phyloP scores from a whole-genome alignment of 2,888 invertebrate species.

The Aspidiotus destructor region DNA sequence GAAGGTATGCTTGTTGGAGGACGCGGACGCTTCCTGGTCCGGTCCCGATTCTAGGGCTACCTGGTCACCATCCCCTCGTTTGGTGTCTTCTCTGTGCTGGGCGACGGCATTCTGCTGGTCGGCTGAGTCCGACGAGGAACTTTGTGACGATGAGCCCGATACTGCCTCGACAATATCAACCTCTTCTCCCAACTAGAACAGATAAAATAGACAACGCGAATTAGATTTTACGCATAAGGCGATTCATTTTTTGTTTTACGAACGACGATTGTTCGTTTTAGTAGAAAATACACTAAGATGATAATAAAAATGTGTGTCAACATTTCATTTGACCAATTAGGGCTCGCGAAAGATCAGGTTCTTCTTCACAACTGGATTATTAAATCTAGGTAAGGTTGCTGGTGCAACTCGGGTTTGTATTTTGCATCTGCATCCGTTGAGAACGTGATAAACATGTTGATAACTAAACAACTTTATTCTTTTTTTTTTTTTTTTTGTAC shows the following conservation, averaged over 20 bases:
- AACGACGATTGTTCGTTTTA: slow-evolving; percentile 5
- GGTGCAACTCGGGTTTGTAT: slow-evolving; percentile 27
- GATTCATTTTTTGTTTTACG: background rate
- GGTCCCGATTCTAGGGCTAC: slow-evolving; percentile 37
- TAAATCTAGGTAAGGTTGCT: slow-evolving; percentile 26
- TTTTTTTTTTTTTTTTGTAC: background rate
- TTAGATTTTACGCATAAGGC: background rate
- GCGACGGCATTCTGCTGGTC: slow-evolving; percentile 25
- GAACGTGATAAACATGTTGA: slow-evolving; percentile 31
- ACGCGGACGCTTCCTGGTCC: slow-evolving; percentile 36
- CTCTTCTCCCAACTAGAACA: slow-evolving; percentile 36
- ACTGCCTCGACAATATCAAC: slow-evolving; percentile 37
- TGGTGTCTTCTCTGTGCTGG: slow-evolving; percentile 42
- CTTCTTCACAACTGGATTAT: slow-evolving; percentile 32
- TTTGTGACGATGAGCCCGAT: slow-evolving; percentile 34
- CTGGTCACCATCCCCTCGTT: slow-evolving; percentile 39
- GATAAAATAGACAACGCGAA: background rate
- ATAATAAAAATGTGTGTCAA: slow-evolving; percentile 29
- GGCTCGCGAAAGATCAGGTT: slow-evolving; percentile 31
- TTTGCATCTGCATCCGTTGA: slow-evolving; percentile 17
- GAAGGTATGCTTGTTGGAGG: slow-evolving; percentile 35
- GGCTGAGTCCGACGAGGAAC: slow-evolving; percentile 23
- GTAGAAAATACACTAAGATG: background rate
- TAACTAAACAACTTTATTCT: slow-evolving; percentile 29
- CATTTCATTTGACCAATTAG: slow-evolving; percentile 31